phyloP scores from a whole-genome alignment of 2,797 vertebrate species.

The Pseudochromis fuscus region DNA sequence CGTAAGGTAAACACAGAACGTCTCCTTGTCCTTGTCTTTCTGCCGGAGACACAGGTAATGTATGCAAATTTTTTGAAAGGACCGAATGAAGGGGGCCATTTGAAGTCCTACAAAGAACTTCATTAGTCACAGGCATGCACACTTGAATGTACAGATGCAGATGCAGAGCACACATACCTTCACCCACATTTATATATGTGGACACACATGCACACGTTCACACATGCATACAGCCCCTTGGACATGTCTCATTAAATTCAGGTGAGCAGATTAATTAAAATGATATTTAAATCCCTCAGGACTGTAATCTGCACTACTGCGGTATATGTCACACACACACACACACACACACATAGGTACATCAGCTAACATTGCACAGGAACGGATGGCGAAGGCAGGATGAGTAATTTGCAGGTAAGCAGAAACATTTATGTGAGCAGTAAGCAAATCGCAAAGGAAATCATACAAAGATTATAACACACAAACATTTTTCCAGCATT shows the following conservation, averaged over 20 bases:
- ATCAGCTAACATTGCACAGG: slow-evolving; percentile 22
- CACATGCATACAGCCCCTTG: slow-evolving; percentile 52
- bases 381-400: slow-evolving; percentile 26
- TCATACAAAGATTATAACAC: not conserved
- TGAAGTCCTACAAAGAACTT: slow-evolving; percentile 76
- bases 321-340: slow-evolving; percentile 48
- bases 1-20: slow-evolving; percentile 42
- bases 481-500: not conserved
- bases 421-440: slow-evolving; percentile 48
- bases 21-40: slow-evolving; percentile 21
- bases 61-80: slow-evolving; percentile 50
- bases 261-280: slow-evolving; percentile 84
- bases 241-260: slow-evolving; percentile 83
- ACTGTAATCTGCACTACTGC: slow-evolving; percentile 70
- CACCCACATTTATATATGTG: slow-evolving; percentile 35
- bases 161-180: slow-evolving; percentile 36
- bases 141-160: slow-evolving; percentile 67
- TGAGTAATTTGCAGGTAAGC: slow-evolving; percentile 50
- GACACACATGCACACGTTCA: slow-evolving; percentile 46
- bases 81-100: slow-evolving; percentile 67
- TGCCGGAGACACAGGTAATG: slow-evolving; percentile 29
- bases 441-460: slow-evolving; percentile 21
- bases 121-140: slow-evolving; percentile 81
- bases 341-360: slow-evolving; percentile 28
- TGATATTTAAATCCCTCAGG: slow-evolving; percentile 80